These are phyloP conservation scores for Trissoscelio sp. DNA, from an alignment of 2,888 invertebrate species.

Conservation along the genomic window DNA sequence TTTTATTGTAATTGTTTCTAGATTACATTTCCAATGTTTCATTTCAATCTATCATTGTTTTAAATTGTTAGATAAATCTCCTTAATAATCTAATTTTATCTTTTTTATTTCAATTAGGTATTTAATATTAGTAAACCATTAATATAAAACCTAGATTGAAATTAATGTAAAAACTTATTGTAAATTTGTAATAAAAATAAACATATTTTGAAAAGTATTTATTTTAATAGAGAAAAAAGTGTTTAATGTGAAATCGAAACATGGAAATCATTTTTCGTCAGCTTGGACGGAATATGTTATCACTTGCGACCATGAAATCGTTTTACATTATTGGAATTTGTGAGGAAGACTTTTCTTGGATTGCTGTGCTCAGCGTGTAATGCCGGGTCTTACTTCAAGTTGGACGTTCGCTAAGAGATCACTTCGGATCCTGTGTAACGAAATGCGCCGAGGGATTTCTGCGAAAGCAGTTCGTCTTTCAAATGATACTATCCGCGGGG, in stretches of 20 bases:
- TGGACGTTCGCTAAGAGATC: constrained; percentile 55
- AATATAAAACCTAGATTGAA: no score
- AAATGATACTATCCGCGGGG: constrained; percentile 45
- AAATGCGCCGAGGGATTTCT: constrained; percentile 62
- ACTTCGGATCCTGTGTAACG: constrained; percentile 42
- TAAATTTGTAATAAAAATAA: no score
- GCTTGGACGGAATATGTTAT: constrained; percentile 27
- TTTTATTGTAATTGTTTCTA: no score
- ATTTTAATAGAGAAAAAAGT: no score
- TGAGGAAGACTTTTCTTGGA: constrained; percentile 72
- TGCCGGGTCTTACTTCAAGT: constrained; percentile 52
- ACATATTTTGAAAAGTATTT: no score
- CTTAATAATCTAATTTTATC: no score
- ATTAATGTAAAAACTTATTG: no score
- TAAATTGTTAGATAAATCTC: no score
- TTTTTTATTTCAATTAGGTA: no score
- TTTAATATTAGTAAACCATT: no score
- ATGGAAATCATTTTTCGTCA: constrained; percentile 22
- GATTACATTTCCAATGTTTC: no score
- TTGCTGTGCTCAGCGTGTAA: constrained; percentile 73
- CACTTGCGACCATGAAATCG: constrained; percentile 64
- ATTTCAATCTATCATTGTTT: no score
- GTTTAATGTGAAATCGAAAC: constrained; percentile 9
- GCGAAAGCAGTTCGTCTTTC: constrained; percentile 53
- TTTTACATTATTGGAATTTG: constrained; percentile 73